Evolutionary conservation across 1,140 invertebrate genomes (phyloP), one percentile per base, ranked within the genome.

Genomic region (Oncopeltus fasciatus): DNA sequence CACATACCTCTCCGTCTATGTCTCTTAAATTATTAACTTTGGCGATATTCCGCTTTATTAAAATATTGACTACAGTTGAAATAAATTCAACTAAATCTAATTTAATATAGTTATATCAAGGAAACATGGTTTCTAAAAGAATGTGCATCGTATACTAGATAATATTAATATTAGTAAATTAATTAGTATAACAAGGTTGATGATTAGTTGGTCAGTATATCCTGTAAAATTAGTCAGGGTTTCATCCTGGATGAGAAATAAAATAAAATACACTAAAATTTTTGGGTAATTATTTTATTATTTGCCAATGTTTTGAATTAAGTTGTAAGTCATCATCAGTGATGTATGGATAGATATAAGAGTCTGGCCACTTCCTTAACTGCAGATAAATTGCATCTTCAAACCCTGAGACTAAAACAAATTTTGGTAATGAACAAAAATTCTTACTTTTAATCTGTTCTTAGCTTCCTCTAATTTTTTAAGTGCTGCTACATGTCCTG

Each of bases 401-500:
- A n/a, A n/a, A n/a, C n/a, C n/a, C n/a, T n/a, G n/a, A n/a, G n/a
- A n/a, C n/a, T n/a, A n/a, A n/a, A n/a, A n/a, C n/a, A n/a, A n/a
- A n/a, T n/a, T n/a, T n/a, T n/a, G 31, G 31, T 38, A 14, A 14
- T 8, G 14, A 38, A 38, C 14, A 33, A 18, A 11, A 16, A 33
- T 16, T 46, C n/a, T 71, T 72, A 83, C 82, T 74, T 85, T 85
- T 66, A 81, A 76, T 57, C 77, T 75, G 59, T 77, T 73, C 66
- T 82, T 79, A 66, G 75, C 72, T 64, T 76, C 77, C 51, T 79
- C 71, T n/a, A 89, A 70, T 68, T 83, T 81, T 58, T 79, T 78
- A 29, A 92, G 72, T 0, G 91, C 91, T 38, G 88, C 85, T 3
- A 94, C 87, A 73, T 96, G 92, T 28, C 91, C 92, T 60, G 80